These are phyloP conservation scores for Hirtodrosophila confusa DNA, from an alignment of 2,888 invertebrate species.

Conservation along the genomic window DNA sequence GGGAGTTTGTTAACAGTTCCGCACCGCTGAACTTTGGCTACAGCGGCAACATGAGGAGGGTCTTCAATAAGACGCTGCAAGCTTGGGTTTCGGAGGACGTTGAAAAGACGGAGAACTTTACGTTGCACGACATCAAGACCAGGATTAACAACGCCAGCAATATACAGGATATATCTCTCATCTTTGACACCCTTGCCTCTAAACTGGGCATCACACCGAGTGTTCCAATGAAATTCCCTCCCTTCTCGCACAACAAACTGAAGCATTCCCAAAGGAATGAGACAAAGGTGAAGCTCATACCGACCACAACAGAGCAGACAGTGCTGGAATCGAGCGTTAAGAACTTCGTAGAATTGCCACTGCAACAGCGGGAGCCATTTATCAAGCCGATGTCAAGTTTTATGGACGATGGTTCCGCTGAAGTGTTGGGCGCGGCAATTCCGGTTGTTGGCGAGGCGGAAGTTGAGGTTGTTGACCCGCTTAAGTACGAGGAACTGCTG, in stretches of 20 bases:
- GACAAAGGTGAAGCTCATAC: constrained; percentile 47
- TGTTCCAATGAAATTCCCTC: constrained; percentile 82
- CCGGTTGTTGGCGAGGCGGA: constrained; percentile 84
- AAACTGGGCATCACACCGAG: constrained; percentile 84
- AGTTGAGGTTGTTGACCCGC: constrained; percentile 84
- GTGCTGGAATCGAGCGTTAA: constrained; percentile 39
- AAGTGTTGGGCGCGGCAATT: constrained; percentile 80
- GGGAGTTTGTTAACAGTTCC: constrained; percentile 86
- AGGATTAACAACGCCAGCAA: constrained; percentile 83
- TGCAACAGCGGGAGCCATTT: constrained; percentile 68
- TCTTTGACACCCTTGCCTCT: constrained; percentile 87
- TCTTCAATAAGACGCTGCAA: constrained; percentile 87
- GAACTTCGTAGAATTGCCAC: constrained; percentile 58
- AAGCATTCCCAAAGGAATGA: constrained; percentile 78
- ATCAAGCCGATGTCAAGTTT: constrained; percentile 80
- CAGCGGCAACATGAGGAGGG: constrained; percentile 85
- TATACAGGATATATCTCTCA: constrained; percentile 87
- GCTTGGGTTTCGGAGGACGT: constrained; percentile 87
- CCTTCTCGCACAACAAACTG: constrained; percentile 82
- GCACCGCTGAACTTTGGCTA: constrained; percentile 70
- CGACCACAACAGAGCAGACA: constrained; percentile 52
- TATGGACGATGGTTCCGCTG: constrained; percentile 71
- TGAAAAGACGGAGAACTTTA: constrained; percentile 78
- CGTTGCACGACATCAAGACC: constrained; percentile 79
- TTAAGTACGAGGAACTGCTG: constrained; percentile 84